Conservation (phyloP, 2,888 invertebrate genomes). For the Seira musarum region DNA sequence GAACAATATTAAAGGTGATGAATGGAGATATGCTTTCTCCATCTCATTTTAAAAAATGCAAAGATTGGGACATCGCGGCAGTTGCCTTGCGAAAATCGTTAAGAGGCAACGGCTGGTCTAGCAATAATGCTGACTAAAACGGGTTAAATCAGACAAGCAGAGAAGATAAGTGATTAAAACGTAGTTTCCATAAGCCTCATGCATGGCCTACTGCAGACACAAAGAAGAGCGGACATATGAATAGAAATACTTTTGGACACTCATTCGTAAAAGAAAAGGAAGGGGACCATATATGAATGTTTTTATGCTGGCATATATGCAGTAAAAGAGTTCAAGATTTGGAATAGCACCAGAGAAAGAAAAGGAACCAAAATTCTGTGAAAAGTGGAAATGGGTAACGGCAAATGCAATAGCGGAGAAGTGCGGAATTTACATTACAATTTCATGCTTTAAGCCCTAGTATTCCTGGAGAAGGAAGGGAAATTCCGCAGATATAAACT, state of each 20-base stretch:
- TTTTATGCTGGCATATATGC: background rate
- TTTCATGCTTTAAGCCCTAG: constrained; percentile 12
- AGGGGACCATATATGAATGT: too few species aligned
- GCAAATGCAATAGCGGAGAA: background rate
- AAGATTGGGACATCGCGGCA: too few species aligned
- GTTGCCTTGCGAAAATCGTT: background rate
- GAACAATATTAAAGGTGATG: constrained; percentile 29
- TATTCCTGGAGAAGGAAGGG: background rate
- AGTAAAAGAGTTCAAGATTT: background rate
- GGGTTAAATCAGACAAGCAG: constrained; percentile 11
- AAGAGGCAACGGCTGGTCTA: background rate
- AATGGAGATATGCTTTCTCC: constrained; percentile 24
- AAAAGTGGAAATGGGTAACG: background rate
- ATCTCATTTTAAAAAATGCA: background rate
- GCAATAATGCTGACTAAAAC: constrained; percentile 3
- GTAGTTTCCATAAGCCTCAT: constrained; percentile 13
- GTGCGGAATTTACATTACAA: constrained; percentile 35
- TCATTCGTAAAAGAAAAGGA: too few species aligned
- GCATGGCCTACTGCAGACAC: background rate
- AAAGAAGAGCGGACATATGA: background rate
- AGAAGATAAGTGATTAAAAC: constrained; percentile 36
- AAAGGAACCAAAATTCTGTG: background rate
- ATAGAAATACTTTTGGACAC: background rate
- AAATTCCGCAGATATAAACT: constrained; percentile 2
- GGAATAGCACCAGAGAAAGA: background rate